A percentile compares a stretch with the other conserved stretches of the same genome.
phyloP scores from a whole-genome alignment of 2,888 invertebrate species.

The Papilio gigon region DNA sequence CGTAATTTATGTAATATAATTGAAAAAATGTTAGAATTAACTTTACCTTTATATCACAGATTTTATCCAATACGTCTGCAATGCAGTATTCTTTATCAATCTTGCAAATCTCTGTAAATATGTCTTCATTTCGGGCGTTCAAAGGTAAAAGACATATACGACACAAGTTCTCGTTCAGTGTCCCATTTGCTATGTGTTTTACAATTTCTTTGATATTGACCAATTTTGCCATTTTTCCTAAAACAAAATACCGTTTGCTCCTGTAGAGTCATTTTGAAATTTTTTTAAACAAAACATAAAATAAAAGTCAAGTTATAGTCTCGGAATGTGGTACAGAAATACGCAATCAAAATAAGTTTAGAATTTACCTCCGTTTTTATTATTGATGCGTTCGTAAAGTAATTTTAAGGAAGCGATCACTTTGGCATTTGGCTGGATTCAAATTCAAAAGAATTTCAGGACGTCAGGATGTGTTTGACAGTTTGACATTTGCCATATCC shows the following conservation, averaged over 20 bases:
- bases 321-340: neutral
- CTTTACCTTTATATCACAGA: constrained; percentile 61
- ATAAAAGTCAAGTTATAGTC: constrained; percentile 7
- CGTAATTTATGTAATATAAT: too few species aligned
- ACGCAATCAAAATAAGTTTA: constrained; percentile 42
- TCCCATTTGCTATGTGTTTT: constrained; percentile 67
- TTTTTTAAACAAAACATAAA: neutral
- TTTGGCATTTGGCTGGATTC: constrained; percentile 5
- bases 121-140: constrained; percentile 59
- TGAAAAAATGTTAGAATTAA: neutral
- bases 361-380: constrained; percentile 59
- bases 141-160: constrained; percentile 65
- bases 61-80: constrained; percentile 62
- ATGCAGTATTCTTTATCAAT: constrained; percentile 65
- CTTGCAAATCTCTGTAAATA: constrained; percentile 68
- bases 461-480: neutral
- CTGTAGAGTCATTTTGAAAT: constrained; percentile 42
- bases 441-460: constrained; percentile 12
- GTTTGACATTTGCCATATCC: neutral
- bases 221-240: constrained; percentile 55
- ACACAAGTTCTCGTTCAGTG: constrained; percentile 64
- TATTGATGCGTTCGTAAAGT: constrained; percentile 51
- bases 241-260: constrained; percentile 28
- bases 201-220: constrained; percentile 62
- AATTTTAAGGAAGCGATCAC: constrained; percentile 38